phyloP scores from a whole-genome alignment of 2,888 invertebrate genomes.

The Gari tellinella region DNA sequence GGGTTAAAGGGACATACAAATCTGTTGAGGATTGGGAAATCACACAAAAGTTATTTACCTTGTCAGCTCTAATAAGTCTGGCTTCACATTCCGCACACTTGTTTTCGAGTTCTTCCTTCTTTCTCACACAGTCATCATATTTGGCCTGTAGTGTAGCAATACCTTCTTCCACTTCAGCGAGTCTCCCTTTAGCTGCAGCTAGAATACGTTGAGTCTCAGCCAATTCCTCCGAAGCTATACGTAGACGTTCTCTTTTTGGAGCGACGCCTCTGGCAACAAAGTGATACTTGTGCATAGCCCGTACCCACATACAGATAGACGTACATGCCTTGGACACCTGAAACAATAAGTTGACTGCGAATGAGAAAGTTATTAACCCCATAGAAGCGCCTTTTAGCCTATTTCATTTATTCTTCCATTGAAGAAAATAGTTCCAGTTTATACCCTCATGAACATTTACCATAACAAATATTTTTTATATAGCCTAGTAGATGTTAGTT shows the following conservation, averaged over 20 bases:
- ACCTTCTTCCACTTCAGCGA: slow-evolving; percentile 83
- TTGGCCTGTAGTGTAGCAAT: slow-evolving; percentile 83
- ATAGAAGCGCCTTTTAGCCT: no score
- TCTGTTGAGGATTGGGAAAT: neutral
- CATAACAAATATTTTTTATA: no score
- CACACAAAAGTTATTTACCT: slow-evolving; percentile 70
- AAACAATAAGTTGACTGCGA: no score
- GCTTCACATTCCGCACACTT: slow-evolving; percentile 84
- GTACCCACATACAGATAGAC: slow-evolving; percentile 92
- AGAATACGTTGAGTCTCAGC: slow-evolving; percentile 82
- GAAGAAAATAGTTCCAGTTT: no score
- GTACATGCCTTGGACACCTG: slow-evolving; percentile 92
- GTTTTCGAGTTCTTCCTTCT: slow-evolving; percentile 84
- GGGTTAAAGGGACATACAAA: no score
- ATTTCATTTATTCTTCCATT: no score
- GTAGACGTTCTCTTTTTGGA: slow-evolving; percentile 83
- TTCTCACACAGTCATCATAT: slow-evolving; percentile 84
- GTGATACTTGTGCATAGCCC: slow-evolving; percentile 85
- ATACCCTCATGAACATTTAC: no score
- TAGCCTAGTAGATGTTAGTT: no score
- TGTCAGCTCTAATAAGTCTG: slow-evolving; percentile 83
- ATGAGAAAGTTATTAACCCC: no score
- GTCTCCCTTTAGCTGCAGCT: slow-evolving; percentile 80
- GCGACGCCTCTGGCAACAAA: slow-evolving; percentile 84
- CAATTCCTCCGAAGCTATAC: slow-evolving; percentile 82